phyloP scores from a whole-genome alignment of 2,797 vertebrate species.

The Fistularia tabacaria region DNA sequence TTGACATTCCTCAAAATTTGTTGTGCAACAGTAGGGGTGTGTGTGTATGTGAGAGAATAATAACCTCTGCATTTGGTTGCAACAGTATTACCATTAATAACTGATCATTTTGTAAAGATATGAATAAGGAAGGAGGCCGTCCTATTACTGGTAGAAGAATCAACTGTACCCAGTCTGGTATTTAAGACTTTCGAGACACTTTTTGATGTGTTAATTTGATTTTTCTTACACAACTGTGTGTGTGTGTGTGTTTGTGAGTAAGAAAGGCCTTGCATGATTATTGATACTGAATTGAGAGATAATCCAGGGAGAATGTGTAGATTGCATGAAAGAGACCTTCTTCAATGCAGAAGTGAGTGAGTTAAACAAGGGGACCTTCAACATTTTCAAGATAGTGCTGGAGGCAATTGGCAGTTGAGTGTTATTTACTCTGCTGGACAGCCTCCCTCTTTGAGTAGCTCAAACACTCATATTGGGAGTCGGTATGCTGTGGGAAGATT shows the following conservation, averaged over 20 bases:
- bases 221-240: too few relatives aligned
- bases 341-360: conserved; percentile 4
- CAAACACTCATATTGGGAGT: conserved; percentile 45
- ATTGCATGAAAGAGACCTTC: conserved; percentile 6
- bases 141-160: conserved; percentile 3
- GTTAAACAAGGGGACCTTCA: conserved; percentile 29
- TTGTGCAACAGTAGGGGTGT: conserved; percentile 23
- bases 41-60: conserved; percentile 8
- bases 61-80: conserved; percentile 10
- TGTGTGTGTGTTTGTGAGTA: too few relatives aligned
- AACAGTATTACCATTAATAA: conserved; percentile 22
- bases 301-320: too few relatives aligned
- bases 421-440: conserved; percentile 50
- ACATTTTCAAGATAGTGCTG: conserved; percentile 20
- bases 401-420: conserved; percentile 45
- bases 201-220: too few relatives aligned
- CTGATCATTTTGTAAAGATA: conserved; percentile 8
- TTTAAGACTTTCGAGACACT: too few relatives aligned
- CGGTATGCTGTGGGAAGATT: conserved; percentile 76
- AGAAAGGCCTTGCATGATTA: too few relatives aligned
- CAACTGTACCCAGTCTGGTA: conserved; percentile 1
- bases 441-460: conserved; percentile 36
- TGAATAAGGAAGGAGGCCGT: not conserved
- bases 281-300: too few relatives aligned
- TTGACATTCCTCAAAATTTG: conserved; percentile 23